These are phyloP conservation scores for Monomorium pharaonis DNA, from an alignment of 1,140 invertebrate species.

Conservation along the genomic window DNA sequence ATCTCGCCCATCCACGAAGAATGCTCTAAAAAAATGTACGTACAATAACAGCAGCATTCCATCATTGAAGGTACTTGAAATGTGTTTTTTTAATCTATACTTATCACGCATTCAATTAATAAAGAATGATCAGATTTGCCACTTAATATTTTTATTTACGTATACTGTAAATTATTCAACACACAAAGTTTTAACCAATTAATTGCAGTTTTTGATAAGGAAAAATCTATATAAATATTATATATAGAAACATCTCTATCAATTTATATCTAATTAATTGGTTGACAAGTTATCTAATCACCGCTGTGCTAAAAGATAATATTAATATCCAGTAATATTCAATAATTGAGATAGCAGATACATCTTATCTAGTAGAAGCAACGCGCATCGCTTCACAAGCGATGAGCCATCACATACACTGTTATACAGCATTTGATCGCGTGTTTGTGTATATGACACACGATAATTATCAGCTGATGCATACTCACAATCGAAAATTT, in stretches of 20 bases:
- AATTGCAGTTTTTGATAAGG: background rate
- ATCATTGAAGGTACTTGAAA: background rate
- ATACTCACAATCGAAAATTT: background rate
- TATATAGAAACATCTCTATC: background rate
- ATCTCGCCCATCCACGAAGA: background rate
- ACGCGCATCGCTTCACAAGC: constrained; percentile 4
- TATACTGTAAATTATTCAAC: background rate
- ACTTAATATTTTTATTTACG: background rate
- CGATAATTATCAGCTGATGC: background rate
- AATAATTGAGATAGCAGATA: background rate
- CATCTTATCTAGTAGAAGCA: background rate
- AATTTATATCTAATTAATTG: background rate
- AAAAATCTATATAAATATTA: background rate
- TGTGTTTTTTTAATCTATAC: background rate
- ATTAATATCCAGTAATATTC: no score
- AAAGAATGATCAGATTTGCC: background rate
- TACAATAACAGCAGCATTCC: constrained; percentile 23
- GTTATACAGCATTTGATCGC: background rate
- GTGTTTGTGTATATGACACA: background rate
- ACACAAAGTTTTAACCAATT: background rate
- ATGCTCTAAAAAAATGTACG: constrained; percentile 11
- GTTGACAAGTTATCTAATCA: background rate
- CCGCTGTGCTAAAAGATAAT: background rate
- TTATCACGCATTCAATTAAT: constrained; percentile 6
- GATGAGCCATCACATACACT: background rate